Conservation (phyloP, 1,140 invertebrate species). For the Centruroides vittatus region DNA sequence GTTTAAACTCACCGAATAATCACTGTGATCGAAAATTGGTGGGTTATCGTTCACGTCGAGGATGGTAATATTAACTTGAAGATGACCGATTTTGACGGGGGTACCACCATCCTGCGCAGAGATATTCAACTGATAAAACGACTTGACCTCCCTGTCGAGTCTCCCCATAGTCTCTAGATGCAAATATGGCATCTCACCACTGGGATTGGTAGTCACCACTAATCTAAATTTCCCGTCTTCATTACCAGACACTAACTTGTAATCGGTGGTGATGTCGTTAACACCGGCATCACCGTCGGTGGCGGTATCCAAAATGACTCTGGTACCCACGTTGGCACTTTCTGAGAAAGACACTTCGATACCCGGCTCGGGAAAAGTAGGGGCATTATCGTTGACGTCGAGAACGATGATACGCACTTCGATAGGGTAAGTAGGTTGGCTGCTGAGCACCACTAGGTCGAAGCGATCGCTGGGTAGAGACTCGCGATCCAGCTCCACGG, state of each 20-base stretch:
- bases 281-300: slow-evolving; percentile 65
- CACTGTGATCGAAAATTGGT: slow-evolving; percentile 81
- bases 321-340: slow-evolving; percentile 69
- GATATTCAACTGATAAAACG: slow-evolving; percentile 72
- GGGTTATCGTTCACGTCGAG: slow-evolving; percentile 91
- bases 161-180: slow-evolving; percentile 79
- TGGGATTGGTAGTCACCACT: slow-evolving; percentile 71
- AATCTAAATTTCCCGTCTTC: slow-evolving; percentile 71
- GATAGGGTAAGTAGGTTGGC: slow-evolving; percentile 82
- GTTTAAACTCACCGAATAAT: slow-evolving; percentile 78
- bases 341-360: slow-evolving; percentile 78
- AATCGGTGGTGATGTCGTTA: slow-evolving; percentile 73
- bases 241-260: slow-evolving; percentile 74
- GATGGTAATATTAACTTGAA: slow-evolving; percentile 78
- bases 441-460: slow-evolving; percentile 75
- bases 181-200: slow-evolving; percentile 71
- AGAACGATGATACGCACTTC: slow-evolving; percentile 71
- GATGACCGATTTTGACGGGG: slow-evolving; percentile 61
- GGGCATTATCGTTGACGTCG: slow-evolving; percentile 80
- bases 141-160: slow-evolving; percentile 69
- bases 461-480: slow-evolving; percentile 56
- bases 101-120: slow-evolving; percentile 72
- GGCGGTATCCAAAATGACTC: slow-evolving; percentile 70
- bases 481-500: slow-evolving; percentile 64
- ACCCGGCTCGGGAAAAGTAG: slow-evolving; percentile 72